phyloP scores from a whole-genome alignment of 92 coral and sea anemone species.

The Plumapathes pennacea region DNA sequence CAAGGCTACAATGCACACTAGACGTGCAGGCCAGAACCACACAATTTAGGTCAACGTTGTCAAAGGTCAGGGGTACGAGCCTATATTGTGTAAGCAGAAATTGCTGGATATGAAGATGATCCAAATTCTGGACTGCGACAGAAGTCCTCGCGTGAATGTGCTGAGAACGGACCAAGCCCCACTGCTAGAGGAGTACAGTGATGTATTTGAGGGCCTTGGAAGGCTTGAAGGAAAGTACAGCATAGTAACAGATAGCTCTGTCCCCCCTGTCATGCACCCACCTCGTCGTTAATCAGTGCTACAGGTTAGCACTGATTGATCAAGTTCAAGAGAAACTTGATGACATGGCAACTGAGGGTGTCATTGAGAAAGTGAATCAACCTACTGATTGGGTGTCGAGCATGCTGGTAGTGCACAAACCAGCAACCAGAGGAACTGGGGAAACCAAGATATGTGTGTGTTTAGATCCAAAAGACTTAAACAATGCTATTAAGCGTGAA shows the following conservation, averaged over 20 bases:
- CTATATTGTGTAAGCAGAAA: constrained; percentile 38
- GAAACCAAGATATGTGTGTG: constrained; percentile 34
- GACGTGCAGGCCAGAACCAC: constrained; percentile 27
- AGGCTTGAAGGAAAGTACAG: constrained; percentile 10
- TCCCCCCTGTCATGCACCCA: constrained; percentile 24
- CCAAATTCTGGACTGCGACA: constrained; percentile 9
- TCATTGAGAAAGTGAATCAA: constrained; percentile 17
- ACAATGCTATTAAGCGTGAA: constrained; percentile 23
- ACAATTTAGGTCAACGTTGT: constrained; percentile 31
- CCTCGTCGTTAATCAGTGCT: constrained; percentile 6
- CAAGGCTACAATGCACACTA: constrained; percentile 12
- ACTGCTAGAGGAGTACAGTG: constrained; percentile 15
- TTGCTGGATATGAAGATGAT: constrained; percentile 48
- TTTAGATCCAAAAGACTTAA: constrained; percentile 37
- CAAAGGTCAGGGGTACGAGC: constrained; percentile 38
- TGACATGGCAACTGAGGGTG: constrained; percentile 6
- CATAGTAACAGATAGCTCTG: constrained; percentile 13
- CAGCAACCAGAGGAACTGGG: constrained; percentile 10
- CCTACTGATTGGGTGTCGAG: constrained; percentile 58
- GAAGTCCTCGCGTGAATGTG: constrained; percentile 10
- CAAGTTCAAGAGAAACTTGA: constrained; percentile 23
- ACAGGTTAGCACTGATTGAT: constrained; percentile 18
- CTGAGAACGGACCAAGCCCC: constrained; percentile 6
- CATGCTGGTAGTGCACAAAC: constrained; percentile 32
- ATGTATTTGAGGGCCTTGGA: constrained; percentile 37